Percentiles rank a stretch among this genome's conserved stretches.
phyloP scores from a whole-genome alignment of 2,113 vertebrate genomes.

The Damaliscus lunatus region DNA sequence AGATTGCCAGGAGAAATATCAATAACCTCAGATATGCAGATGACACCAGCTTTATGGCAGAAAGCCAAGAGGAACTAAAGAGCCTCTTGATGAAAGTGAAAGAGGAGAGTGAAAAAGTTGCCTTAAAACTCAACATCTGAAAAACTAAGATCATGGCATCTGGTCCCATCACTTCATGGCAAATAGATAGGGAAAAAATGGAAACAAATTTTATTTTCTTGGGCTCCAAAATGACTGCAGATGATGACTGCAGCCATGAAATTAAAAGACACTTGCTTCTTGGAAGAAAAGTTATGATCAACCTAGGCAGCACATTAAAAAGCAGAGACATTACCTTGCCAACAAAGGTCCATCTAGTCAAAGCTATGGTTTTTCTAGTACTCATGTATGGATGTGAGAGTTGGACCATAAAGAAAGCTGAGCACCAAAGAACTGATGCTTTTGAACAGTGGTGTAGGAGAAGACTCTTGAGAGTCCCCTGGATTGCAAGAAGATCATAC shows the following conservation, averaged over 20 bases:
- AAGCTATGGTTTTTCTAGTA: neutral
- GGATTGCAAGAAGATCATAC: neutral
- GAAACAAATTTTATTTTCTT: neutral
- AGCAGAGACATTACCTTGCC: neutral
- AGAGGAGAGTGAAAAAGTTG: neutral
- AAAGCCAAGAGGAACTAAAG: neutral
- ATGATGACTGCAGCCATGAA: neutral
- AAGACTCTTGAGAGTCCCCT: neutral
- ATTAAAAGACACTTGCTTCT: neutral
- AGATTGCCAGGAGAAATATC: neutral
- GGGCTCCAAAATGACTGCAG: neutral
- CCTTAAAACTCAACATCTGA: neutral
- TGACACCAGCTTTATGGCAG: neutral
- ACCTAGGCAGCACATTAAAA: neutral
- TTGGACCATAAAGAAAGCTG: neutral
- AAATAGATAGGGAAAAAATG: neutral
- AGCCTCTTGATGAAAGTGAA: neutral
- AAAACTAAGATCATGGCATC: neutral
- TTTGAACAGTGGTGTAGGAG: neutral
- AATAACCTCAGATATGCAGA: neutral
- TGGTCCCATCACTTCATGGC: neutral
- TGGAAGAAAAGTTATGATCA: neutral
- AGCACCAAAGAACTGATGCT: neutral
- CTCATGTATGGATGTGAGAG: neutral
- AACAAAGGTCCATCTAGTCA: neutral